Percentiles rank a stretch among this genome's conserved stretches.
Conservation (phyloP, 2,797 vertebrate species). For the Natrix natrix region DNA sequence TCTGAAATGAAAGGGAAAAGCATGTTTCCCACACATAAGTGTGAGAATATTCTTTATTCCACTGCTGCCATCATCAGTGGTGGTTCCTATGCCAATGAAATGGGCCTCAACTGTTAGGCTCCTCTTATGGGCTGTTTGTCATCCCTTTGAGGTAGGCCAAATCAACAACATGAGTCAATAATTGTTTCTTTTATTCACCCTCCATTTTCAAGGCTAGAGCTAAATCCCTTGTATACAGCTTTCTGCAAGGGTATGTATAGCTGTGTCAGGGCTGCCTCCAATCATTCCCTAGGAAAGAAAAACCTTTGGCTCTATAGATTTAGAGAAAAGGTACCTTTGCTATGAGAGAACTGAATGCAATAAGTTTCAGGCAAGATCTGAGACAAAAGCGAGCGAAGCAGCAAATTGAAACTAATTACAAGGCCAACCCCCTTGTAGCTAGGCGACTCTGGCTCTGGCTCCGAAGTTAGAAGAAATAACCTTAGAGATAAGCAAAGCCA, state of each 20-base stretch:
- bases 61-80: not conserved
- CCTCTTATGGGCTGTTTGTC: not conserved
- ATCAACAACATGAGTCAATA: not conserved
- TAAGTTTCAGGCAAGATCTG: too few relatives aligned
- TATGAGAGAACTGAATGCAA: too few relatives aligned
- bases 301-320: too few relatives aligned
- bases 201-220: not conserved
- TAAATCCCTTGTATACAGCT: not conserved
- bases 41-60: not conserved
- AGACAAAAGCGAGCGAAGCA: too few relatives aligned
- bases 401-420: too few relatives aligned
- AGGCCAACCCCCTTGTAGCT: too few relatives aligned
- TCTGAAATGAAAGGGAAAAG: not conserved
- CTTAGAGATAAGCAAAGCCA: too few relatives aligned
- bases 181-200: not conserved
- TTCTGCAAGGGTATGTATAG: not conserved
- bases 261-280: too few relatives aligned
- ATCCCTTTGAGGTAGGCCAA: not conserved
- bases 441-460: too few relatives aligned
- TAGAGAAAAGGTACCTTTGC: too few relatives aligned
- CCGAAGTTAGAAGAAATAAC: too few relatives aligned
- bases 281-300: too few relatives aligned
- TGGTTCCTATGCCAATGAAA: not conserved
- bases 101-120: not conserved
- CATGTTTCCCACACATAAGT: not conserved